phyloP scores from a whole-genome alignment of 2,888 invertebrate genomes.

The Brassicogethes aeneus region DNA sequence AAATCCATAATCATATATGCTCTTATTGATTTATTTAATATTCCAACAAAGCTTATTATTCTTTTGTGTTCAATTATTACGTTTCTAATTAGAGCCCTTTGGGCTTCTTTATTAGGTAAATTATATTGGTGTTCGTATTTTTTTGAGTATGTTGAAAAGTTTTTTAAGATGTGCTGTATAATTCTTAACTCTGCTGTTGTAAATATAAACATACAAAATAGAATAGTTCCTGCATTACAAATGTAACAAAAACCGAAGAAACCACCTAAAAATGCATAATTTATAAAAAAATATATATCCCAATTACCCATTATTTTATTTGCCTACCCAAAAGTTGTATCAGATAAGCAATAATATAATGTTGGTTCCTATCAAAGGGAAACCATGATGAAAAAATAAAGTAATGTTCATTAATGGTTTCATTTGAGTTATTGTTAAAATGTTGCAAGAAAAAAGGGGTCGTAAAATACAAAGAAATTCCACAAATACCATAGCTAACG shows the following conservation, averaged over 20 bases:
- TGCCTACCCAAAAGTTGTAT: conserved; percentile 2
- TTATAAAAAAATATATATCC: too few relatives aligned
- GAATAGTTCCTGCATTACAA: background rate
- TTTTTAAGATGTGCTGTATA: background rate
- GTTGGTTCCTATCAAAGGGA: background rate
- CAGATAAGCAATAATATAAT: conserved; percentile 1
- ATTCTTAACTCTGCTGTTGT: background rate
- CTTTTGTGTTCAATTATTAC: background rate
- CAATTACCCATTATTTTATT: too few relatives aligned
- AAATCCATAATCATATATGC: background rate
- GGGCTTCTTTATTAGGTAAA: background rate
- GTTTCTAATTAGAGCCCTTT: background rate
- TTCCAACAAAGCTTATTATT: background rate
- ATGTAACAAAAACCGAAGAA: background rate
- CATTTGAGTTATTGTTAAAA: too few relatives aligned
- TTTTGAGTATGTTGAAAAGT: background rate
- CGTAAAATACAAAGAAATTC: background rate
- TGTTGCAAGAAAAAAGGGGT: too few relatives aligned
- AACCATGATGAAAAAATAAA: background rate
- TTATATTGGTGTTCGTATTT: background rate
- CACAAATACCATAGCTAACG: background rate
- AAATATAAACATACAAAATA: background rate
- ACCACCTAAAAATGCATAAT: too few relatives aligned
- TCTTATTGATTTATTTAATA: background rate
- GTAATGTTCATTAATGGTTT: background rate